Conservation (phyloP, 1,140 invertebrate species). For the Scaptomyza pallida region DNA sequence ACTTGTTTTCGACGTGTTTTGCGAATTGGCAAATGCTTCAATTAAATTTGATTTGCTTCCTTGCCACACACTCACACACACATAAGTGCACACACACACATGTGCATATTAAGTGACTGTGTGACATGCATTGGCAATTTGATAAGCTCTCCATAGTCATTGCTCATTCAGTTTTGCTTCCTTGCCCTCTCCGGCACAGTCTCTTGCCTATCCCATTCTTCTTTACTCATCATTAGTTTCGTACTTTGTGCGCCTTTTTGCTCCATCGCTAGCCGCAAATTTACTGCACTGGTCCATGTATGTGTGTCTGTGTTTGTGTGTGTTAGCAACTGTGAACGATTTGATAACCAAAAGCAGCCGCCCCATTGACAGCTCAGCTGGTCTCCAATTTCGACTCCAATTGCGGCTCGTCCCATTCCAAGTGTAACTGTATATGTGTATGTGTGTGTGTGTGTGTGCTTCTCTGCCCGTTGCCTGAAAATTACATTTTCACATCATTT, state of each 20-base stretch:
- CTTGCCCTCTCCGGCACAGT: no score
- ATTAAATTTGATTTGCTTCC: conserved; percentile 79
- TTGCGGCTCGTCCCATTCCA: conserved; percentile 33
- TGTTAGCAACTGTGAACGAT: conserved; percentile 14
- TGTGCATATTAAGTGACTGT: conserved; percentile 14
- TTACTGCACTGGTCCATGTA: conserved; percentile 47
- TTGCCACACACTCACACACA: conserved; percentile 20
- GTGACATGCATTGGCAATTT: conserved; percentile 67
- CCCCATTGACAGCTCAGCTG: conserved; percentile 41
- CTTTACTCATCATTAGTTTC: conserved; percentile 77
- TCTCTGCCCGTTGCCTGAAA: conserved; percentile 54
- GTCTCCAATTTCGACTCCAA: conserved; percentile 38
- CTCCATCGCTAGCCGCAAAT: conserved; percentile 60
- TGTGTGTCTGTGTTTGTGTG: conserved; percentile 11
- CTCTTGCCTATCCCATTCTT: no score
- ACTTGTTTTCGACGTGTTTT: conserved; percentile 25
- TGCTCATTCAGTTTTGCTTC: neutral
- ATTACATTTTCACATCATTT: conserved; percentile 82
- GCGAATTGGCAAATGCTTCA: conserved; percentile 52
- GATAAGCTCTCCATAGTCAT: conserved; percentile 58
- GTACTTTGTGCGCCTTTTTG: conserved; percentile 77
- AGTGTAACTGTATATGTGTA: neutral
- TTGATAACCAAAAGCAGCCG: conserved; percentile 52
- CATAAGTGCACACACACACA: conserved; percentile 14
- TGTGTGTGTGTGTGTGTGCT: conserved; percentile 2